Evolutionary conservation across 2,113 vertebrate species (phyloP), one percentile per base, ranked within the genome.

Genomic region (Machaerirhynchus nigripectus): DNA sequence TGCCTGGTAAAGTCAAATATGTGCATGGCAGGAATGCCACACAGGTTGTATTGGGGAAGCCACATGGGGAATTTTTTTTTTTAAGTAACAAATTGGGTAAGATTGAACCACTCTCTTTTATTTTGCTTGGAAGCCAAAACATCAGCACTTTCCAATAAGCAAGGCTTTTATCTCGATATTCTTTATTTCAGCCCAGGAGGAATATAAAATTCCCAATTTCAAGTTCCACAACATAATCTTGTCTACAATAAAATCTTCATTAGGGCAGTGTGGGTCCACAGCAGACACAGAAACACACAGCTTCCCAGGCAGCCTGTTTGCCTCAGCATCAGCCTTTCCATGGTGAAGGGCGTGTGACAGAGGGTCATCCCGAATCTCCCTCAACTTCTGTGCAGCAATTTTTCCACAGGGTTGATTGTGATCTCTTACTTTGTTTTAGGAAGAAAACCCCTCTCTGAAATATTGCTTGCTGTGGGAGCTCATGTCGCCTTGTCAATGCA

Each of bases 401-500:
- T 71, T 90, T 70, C 77, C 57, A 93, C 47, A 39, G 46, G 42
- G 49, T 67, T 82, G 87, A 74, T 91, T 90, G 82, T 82, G 69
- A 92, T 88, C 33, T 65, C 85, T 89, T 81, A 15, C 78, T 84
- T 74, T 75, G 55, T 64, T 85, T 94, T 61, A 37, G 61, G 35
- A 89, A 86, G 83, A 87, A 93, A 96, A 94, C 70, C 80, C 87
- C 75, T 79, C 68, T 89, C 71, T 87, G 85, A 92, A 95, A 77
- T 89, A 81, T 28, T 37, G 19, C 73, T 69, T 68, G 69, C 91
- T 84, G 30, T 73, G 76, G 63, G 73, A 89, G 68, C 24, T 5
- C 59, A 12, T 90, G 81, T 86, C 91, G 70, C 46, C 83, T 79
- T 96, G 95, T 95, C 95, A 95, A 87, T 90, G 93, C 81, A 96